Percentiles rank a stretch among this genome's conserved stretches.
Evolutionary conservation across 2,888 invertebrate species (phyloP).

Genomic region (Nomada lathburiana): DNA sequence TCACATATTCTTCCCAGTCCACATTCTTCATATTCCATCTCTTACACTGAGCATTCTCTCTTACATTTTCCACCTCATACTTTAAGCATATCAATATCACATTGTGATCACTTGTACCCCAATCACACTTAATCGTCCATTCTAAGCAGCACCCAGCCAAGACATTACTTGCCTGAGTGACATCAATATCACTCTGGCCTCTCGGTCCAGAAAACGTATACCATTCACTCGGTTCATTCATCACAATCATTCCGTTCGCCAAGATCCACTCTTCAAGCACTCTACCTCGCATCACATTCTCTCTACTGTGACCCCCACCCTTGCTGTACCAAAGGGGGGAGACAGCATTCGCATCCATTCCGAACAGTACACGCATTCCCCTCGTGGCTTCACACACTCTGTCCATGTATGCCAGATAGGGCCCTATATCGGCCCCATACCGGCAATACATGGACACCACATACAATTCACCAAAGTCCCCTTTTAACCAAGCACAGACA

Average conservation of each 20-base stretch:
- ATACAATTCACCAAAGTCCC: background rate
- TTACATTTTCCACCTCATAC: background rate
- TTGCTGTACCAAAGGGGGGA: slow-evolving; percentile 59
- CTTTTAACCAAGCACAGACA: background rate
- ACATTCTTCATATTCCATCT: background rate
- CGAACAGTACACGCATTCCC: slow-evolving; percentile 5
- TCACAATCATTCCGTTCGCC: background rate
- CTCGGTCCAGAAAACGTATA: slow-evolving; percentile 9
- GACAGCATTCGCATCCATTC: slow-evolving; percentile 67
- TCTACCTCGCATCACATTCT: slow-evolving; percentile 17
- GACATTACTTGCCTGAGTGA: slow-evolving; percentile 7
- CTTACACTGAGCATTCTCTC: background rate
- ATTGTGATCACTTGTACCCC: slow-evolving; percentile 29
- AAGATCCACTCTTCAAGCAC: background rate
- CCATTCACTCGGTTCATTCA: slow-evolving; percentile 17
- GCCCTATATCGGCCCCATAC: slow-evolving; percentile 6
- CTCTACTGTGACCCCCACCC: background rate
- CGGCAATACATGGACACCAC: background rate
- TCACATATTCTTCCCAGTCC: background rate
- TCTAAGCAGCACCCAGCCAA: background rate
- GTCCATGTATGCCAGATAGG: background rate
- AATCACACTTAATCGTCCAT: slow-evolving; percentile 15
- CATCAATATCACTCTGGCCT: slow-evolving; percentile 40
- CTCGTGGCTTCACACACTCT: background rate
- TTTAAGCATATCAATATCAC: background rate